Base-by-base conservation (phyloP, 2,113 vertebrate genomes). In the Pelvicachromis taeniatus region DNA sequence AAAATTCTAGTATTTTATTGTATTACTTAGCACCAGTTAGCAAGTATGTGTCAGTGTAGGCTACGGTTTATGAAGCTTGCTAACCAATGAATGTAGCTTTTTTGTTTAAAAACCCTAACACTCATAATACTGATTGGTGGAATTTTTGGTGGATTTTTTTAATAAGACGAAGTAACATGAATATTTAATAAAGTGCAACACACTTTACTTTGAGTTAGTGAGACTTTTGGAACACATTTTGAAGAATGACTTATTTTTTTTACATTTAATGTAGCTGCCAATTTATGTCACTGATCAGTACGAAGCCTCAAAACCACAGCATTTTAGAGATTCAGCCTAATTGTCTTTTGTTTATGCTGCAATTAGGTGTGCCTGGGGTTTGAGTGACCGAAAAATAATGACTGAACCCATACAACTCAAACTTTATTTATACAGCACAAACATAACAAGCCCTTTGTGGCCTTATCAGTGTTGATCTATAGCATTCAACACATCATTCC, bases 391-490 rank as follows among this genome's bases (percentile, higher is more conserved):
- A 78, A 81, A 81, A 85, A 84, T 89, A 91, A 89, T 83, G 59
- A 79, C n/a, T 78, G n/a, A 77, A 53, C 75, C 23, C 6, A 9
- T 61, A 80, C 61, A 89, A 50, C 40, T 83, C 83, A 73, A 81
- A 91, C 90, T 91, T 85, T 89, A 85, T 88, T 91, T 70, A 80
- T 75, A 68, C 59, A 33, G 65, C 81, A 55, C 87, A 75, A 77
- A 52, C 79, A 90, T 89, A 92, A 88, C 87, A 81, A 91, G 90
- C 58, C 84, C 83, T 88, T 21, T 52, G 88, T 91, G 89, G 90
- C 84, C 81, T 81, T 83, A 11, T 29, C 79, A 55, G 84, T 73
- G 83, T 88, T 92, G 91, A 94, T 93, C 91, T 92, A 82, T 88
- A 82, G 78, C 91, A 90, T 70, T 78, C 90, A 79, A 86, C 81